Percentiles rank a stretch among this genome's conserved stretches.
phyloP scores from a whole-genome alignment of 2,113 vertebrate genomes.

The Nothocercus nigrocapillus region DNA sequence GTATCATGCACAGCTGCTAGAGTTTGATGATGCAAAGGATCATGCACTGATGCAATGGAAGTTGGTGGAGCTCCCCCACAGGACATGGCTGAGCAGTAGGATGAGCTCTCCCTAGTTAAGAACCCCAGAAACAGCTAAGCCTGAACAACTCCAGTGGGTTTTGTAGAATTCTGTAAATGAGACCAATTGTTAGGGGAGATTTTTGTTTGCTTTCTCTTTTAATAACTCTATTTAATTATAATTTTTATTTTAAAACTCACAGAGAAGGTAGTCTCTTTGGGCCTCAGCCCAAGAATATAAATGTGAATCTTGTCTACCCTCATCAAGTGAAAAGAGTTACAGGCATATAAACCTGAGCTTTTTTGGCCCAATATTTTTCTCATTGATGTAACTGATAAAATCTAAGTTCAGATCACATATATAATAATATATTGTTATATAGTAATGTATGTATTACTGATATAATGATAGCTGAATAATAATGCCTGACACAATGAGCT shows the following conservation, averaged over 20 bases:
- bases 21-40: background rate
- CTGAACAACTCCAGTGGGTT: background rate
- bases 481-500: background rate
- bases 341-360: background rate
- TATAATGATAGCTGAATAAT: too few species aligned
- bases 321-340: background rate
- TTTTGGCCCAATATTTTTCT: background rate
- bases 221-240: background rate
- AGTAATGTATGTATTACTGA: too few species aligned
- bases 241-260: background rate
- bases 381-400: background rate
- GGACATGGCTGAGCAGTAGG: background rate
- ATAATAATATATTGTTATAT: background rate
- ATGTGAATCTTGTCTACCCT: background rate
- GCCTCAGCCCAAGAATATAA: background rate
- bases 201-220: background rate
- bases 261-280: background rate
- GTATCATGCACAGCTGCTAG: background rate
- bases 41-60: background rate
- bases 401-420: accelerated
- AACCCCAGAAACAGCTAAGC: background rate
- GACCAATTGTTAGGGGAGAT: background rate
- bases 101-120: background rate
- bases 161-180: background rate
- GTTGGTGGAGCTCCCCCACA: background rate